Evolutionary conservation across 2,797 vertebrate genomes (phyloP).

Genomic region (Setipinna tenuifilis): DNA sequence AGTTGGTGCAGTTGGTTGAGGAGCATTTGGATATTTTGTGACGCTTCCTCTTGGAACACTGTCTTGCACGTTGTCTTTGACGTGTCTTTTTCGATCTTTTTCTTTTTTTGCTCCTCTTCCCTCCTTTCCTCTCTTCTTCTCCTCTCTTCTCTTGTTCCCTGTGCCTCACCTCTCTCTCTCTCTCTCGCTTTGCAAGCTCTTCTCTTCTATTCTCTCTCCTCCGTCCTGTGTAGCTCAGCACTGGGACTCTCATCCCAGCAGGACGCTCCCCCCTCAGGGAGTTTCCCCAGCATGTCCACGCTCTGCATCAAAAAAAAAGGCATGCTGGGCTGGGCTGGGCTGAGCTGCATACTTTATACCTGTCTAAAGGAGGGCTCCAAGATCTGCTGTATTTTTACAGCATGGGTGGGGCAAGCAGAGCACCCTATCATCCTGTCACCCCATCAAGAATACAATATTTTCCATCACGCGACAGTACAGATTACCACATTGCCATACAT

Average conservation of each 20-base stretch:
- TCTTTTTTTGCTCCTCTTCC: neutral
- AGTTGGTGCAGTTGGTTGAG: neutral
- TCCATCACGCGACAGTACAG: neutral
- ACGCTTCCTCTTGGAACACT: neutral
- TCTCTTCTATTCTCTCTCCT: neutral
- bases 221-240: neutral
- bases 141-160: neutral
- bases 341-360: slow-evolving; percentile 9
- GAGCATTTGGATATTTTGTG: neutral
- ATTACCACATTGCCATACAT: neutral
- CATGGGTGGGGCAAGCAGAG: neutral
- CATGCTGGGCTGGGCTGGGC: neutral
- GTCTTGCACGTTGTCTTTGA: neutral
- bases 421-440: neutral
- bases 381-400: neutral
- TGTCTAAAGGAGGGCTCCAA: neutral
- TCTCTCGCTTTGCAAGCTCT: neutral
- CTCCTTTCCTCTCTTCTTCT: neutral
- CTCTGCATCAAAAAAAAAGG: neutral
- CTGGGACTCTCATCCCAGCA: neutral
- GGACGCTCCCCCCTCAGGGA: neutral
- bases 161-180: neutral
- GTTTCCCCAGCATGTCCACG: neutral
- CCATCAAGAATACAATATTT: neutral
- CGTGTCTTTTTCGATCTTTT: neutral